Percentiles rank a stretch among this genome's conserved stretches.
phyloP scores from a whole-genome alignment of 2,888 invertebrate species.

The Gastracanthus pulcherrimus region DNA sequence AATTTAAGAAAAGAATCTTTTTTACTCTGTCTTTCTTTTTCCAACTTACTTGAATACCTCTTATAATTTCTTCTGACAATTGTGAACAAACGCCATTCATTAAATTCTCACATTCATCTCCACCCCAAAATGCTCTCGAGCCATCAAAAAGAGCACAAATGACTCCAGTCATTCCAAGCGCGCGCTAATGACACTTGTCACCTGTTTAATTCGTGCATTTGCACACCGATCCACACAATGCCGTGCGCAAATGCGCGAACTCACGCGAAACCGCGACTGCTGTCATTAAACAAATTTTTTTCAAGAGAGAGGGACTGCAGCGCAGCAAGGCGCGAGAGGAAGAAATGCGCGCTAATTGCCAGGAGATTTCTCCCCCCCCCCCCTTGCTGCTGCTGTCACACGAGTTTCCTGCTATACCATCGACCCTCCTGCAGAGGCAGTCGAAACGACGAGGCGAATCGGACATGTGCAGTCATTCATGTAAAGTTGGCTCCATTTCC shows the following conservation, averaged over 20 bases:
- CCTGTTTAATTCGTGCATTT: background rate
- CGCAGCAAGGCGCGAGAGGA: background rate
- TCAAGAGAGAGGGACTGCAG: background rate
- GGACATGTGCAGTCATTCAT: background rate
- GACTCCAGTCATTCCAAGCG: background rate
- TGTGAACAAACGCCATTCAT: no score
- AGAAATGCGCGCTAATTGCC: constrained; percentile 23
- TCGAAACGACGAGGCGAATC: background rate
- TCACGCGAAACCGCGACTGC: background rate
- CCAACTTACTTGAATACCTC: no score
- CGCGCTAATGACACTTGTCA: background rate
- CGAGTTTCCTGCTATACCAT: background rate
- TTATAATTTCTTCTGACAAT: background rate
- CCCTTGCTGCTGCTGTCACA: background rate
- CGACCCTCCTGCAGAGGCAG: background rate
- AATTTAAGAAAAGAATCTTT: no score
- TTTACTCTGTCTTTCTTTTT: no score
- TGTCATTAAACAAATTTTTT: constrained; percentile 33
- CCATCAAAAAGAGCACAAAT: background rate
- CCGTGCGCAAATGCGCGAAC: background rate
- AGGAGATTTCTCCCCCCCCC: background rate
- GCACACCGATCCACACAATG: background rate
- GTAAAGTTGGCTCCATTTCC: background rate
- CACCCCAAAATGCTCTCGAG: no score
- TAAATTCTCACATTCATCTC: no score